Base-by-base conservation (phyloP, 2,888 invertebrate species). In the Tenthredo scrophulariae region DNA sequence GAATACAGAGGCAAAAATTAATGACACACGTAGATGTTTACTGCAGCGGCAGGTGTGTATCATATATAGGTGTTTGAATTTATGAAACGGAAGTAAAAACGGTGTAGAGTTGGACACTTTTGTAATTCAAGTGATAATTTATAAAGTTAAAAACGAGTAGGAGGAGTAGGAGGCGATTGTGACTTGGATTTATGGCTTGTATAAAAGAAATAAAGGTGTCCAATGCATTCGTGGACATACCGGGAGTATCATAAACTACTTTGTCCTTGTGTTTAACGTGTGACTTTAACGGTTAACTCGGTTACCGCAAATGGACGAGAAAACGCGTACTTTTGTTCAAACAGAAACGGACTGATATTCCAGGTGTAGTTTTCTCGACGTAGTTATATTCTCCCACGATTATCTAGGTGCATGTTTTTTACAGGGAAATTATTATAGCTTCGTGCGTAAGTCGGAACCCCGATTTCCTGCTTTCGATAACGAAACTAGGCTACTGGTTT, bases 131-230 rank as follows among this genome's bases (percentile, higher is more conserved):
- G 70, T 70, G 26, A 18, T 40, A 70, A 70, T 70, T 70, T 70
- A 70, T 70, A 70, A 70, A 70, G 37, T 70, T 37, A 70, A 70
- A 70, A 70, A 40, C 33, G 70, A 26, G 33, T 2, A 37, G 58
- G 29, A 26, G 5, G 1, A 67, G 33, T 6, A n/a, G n/a, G 62
- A 62, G 62, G 62, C 26, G 75, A 75, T 75, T 75, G 26, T 46
- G 75, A 75, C 43, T 75, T n/a, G 75, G 46, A 75, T 75, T 75
- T 46, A 75, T 46, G 22, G 75, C 75, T 18, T 70, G 37, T 70
- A 70, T 18, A 75, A 75, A 46, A 75, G 75, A 26, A 75, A 75
- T 75, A 46, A 75, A 75, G 46, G 37, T 46, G 75, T 75, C 37
- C 75, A 46, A 40, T 46, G 46, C 46, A 75, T 75, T 26, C 75